Base-by-base conservation (phyloP, 2,113 vertebrate genomes). In the Pagrus major region DNA sequence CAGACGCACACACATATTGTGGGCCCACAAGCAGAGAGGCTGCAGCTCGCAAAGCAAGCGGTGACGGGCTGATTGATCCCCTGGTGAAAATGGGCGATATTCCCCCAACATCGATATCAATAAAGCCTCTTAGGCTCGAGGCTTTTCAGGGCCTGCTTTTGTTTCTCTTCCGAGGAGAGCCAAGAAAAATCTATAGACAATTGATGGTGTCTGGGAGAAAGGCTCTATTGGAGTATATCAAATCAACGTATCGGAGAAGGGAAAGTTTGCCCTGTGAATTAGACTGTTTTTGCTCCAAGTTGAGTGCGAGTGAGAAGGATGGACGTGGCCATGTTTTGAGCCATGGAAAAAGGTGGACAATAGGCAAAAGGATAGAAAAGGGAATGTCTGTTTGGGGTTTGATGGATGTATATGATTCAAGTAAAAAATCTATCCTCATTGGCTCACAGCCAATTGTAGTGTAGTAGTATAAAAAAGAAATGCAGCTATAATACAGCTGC, bases 171-270 rank as follows among this genome's bases (percentile, higher is more conserved):
- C 42, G 89, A 93, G 90, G 91, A 92, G 93, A 93, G 92, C 92
- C 80, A 91, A 91, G 90, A 92, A 94, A 95, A 95, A 95, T 95
- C 94, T 88, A 95, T 95, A 94, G 91, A 93, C 94, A 95, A 95
- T 95, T 95, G 94, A 95, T 95, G 95, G 91, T 92, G 94, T 95
- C 93, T 94, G 93, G 92, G 90, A 94, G 93, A 94, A 94, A 93
- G 92, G 93, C 92, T 94, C 92, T 95, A 94, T 95, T 93, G 94
- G 92, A 94, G 94, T 95, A 94, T 93, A 95, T 95, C 94, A 95
- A 94, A 94, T 94, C 94, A 93, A 91, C 90, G 88, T 93, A 94
- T 94, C 47, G 92, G 91, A 92, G 85, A 90, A 85, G 88, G 85
- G 84, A 92, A 92, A 93, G 94, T 93, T 94, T 93, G 92, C 90